Base-by-base conservation (phyloP, 2,113 vertebrate genomes). In the Ciconia maguari region DNA sequence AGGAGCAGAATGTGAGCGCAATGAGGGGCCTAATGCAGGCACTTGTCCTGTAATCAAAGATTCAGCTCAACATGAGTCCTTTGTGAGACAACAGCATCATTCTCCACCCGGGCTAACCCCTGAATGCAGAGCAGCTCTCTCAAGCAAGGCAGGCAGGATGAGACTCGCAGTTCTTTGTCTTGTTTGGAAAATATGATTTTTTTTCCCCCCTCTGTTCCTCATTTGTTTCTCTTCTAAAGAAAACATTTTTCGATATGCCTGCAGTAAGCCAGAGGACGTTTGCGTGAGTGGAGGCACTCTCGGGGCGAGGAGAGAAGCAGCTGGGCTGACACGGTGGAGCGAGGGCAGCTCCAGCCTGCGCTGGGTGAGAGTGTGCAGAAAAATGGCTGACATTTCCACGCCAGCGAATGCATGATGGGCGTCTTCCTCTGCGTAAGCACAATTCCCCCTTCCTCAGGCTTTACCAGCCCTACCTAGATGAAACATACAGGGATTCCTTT, bases 21-120 rank as follows among this genome's bases (percentile, higher is more conserved):
- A 96, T n/a, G 83, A 93, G 62, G 96, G 92, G 96, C 96, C 93
- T 97, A 97, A 97, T 95, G 86, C 57, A 96, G 94, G 91, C 92
- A 86, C 94, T 97, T 88, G 94, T 96, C 96, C 81, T 94, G 89
- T 96, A 97, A 97, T 97, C 96, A 93, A 96, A 97, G 96, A 95
- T 96, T 81, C 89, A 93, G 94, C 91, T 96, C 97, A 74, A 97
- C 97, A 82, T 95, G 97, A 96, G 95, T 96, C 97, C 96, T 98
- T 97, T 97, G 97, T 97, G 85, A 93, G 83, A 77, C 82, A 90
- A 77, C 95, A 95, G 93, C 96, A 95, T 96, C 93, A 89, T 93
- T 91, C 88, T 92, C 93, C 83, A 87, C 85, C 57, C 41, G 0
- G 69, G 77, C 93, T 89, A 77, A 96, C 75, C 92, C 71, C 89